These are phyloP conservation scores for Hyperopisus bebe DNA, from an alignment of 2,113 vertebrate species.

Conservation along the genomic window DNA sequence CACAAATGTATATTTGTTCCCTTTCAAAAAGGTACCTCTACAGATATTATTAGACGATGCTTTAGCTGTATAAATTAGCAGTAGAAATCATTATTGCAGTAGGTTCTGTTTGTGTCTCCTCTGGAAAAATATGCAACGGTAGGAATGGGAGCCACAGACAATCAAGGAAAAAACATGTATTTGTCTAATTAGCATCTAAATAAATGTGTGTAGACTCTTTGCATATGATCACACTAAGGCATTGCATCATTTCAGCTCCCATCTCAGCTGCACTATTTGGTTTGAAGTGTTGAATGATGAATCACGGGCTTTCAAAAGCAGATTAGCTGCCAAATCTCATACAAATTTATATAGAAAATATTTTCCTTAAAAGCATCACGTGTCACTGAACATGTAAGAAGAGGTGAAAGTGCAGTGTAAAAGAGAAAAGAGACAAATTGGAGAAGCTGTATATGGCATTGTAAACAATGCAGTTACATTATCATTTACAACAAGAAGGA, in stretches of 20 bases:
- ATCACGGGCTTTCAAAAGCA: background rate
- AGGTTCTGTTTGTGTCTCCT: background rate
- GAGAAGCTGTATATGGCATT: background rate
- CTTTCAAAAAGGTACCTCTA: background rate
- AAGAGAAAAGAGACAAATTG: background rate
- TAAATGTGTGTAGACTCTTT: constrained; percentile 22
- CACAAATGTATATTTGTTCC: background rate
- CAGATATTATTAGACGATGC: background rate
- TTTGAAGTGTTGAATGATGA: background rate
- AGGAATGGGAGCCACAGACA: background rate
- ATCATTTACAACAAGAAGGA: background rate
- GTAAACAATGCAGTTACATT: background rate
- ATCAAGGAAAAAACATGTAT: constrained; percentile 28
- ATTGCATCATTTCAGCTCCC: background rate
- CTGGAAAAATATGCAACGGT: background rate
- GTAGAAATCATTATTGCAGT: constrained; percentile 3
- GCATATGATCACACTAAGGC: constrained; percentile 11
- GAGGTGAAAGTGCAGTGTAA: background rate
- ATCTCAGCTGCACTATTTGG: background rate
- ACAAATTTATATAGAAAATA: background rate
- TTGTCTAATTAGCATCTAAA: constrained; percentile 41
- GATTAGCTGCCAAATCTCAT: background rate
- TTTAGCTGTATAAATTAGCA: background rate
- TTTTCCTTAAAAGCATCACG: background rate
- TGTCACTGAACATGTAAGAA: background rate